Evolutionary conservation across 2,888 invertebrate genomes (phyloP).

Genomic region (Phyllotreta cruciferae): DNA sequence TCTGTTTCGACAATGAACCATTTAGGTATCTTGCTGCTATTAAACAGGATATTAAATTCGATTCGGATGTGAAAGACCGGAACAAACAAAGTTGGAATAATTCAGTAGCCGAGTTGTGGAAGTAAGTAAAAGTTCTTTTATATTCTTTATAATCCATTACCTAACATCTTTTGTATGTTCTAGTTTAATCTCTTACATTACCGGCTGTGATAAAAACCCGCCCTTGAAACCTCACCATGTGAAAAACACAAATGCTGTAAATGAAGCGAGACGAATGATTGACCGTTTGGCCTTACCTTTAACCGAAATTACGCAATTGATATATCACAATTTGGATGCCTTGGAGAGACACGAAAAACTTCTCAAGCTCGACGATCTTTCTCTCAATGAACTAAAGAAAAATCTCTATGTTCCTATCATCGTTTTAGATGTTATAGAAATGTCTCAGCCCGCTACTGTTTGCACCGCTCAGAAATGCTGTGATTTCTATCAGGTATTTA

Average conservation of each 20-base stretch:
- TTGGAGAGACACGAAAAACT: conserved; percentile 46
- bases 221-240: conserved; percentile 51
- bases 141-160: neutral
- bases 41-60: conserved; percentile 45
- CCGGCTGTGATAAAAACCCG: conserved; percentile 40
- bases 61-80: conserved; percentile 24
- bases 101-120: conserved; percentile 46
- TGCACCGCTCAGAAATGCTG: conserved; percentile 49
- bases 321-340: conserved; percentile 51
- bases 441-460: conserved; percentile 52
- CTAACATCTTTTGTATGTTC: conserved; percentile 24
- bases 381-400: conserved; percentile 47
- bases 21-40: conserved; percentile 52
- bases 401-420: conserved; percentile 52
- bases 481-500: conserved; percentile 44
- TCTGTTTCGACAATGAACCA: conserved; percentile 56
- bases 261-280: conserved; percentile 54
- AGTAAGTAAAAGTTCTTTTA: conserved; percentile 39
- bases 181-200: conserved; percentile 51
- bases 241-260: conserved; percentile 52
- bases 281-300: conserved; percentile 53
- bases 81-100: conserved; percentile 44
- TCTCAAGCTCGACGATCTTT: conserved; percentile 40
- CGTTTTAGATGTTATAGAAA: conserved; percentile 45
- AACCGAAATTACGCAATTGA: conserved; percentile 53